A percentile compares a stretch with the other conserved stretches of the same genome.
These are phyloP conservation scores for Cyprinodon diabolis DNA, from an alignment of 2,797 vertebrate species.

Conservation along the genomic window DNA sequence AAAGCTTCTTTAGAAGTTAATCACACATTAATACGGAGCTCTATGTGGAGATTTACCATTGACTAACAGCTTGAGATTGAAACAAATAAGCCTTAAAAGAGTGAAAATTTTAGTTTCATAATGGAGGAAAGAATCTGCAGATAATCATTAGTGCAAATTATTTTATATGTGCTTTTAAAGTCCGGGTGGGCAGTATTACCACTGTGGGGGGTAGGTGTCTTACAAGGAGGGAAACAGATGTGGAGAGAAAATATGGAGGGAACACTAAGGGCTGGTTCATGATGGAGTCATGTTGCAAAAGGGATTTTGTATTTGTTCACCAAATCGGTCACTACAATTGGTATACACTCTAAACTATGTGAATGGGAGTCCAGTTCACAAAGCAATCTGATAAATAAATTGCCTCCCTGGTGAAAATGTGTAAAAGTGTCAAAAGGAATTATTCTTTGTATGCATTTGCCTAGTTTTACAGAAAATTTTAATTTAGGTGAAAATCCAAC, in stretches of 20 bases:
- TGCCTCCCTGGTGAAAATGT: not conserved
- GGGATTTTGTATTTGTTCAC: conserved; percentile 38
- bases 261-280: conserved; percentile 42
- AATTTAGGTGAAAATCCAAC: not conserved
- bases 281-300: conserved; percentile 45
- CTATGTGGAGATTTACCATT: conserved; percentile 65
- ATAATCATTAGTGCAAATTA: conserved; percentile 44
- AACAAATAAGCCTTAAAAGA: conserved; percentile 60
- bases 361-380: not conserved
- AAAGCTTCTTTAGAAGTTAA: conserved; percentile 70
- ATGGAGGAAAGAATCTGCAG: conserved; percentile 23
- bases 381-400: not conserved
- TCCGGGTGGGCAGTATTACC: conserved; percentile 25
- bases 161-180: conserved; percentile 38
- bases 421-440: not conserved
- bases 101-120: conserved; percentile 19
- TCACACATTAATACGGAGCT: conserved; percentile 73
- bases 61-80: conserved; percentile 56
- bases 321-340: conserved; percentile 25
- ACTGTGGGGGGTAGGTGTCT: conserved; percentile 29
- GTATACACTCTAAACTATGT: not conserved
- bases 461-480: not conserved
- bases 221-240: conserved; percentile 29
- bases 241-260: conserved; percentile 22
- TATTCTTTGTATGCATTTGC: not conserved